Evolutionary conservation across 1,140 invertebrate species (phyloP).

Genomic region (Euwallacea fornicatus): DNA sequence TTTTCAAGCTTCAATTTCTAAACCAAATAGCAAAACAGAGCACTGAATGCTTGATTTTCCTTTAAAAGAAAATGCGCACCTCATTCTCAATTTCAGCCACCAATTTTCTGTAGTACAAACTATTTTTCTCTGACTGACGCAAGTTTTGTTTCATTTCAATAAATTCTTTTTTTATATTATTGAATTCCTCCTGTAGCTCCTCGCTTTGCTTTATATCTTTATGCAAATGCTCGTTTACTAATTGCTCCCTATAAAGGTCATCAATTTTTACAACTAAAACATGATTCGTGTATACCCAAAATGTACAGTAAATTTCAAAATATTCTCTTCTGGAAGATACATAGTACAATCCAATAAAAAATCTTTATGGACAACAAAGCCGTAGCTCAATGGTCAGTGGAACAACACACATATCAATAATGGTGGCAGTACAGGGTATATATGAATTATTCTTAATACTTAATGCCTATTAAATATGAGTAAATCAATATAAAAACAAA

Average conservation of each 20-base stretch:
- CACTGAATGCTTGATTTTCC: not conserved
- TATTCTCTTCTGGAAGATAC: no score
- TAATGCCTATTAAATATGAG: no score
- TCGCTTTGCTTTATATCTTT: conserved; percentile 23
- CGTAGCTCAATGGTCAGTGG: no score
- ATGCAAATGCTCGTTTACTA: conserved; percentile 35
- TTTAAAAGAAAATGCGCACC: conserved; percentile 25
- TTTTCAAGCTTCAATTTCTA: conserved; percentile 38
- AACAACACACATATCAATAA: no score
- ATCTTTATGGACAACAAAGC: no score
- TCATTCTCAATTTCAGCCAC: conserved; percentile 36
- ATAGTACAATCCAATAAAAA: no score
- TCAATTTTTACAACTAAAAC: no score
- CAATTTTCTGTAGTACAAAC: conserved; percentile 19
- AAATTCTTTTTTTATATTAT: conserved; percentile 20
- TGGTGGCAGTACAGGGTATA: no score
- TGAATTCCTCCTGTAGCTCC: conserved; percentile 37
- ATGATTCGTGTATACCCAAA: no score
- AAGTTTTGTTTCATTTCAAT: conserved; percentile 38
- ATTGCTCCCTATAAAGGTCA: conserved; percentile 30
- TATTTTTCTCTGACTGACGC: conserved; percentile 35
- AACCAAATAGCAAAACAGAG: not conserved
- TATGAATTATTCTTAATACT: no score
- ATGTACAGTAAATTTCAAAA: no score
- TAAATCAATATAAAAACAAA: no score